Conservation (phyloP, 2,797 vertebrate species). For the Tachyglossus aculeatus region DNA sequence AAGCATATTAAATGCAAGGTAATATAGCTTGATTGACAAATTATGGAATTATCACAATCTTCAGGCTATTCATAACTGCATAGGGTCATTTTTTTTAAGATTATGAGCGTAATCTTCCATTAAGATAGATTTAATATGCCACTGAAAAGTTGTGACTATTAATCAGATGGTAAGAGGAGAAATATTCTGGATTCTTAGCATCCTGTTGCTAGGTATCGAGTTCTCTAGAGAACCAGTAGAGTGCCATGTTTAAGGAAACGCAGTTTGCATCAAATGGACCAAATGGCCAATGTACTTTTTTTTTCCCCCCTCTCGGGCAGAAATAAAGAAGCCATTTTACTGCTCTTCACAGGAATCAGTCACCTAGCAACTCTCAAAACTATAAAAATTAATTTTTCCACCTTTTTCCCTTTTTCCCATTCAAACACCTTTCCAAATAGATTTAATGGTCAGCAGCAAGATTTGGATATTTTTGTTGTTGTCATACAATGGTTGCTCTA, state of each 20-base stretch:
- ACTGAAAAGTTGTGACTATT: background rate
- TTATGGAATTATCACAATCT: background rate
- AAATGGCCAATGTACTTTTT: slow-evolving; percentile 36
- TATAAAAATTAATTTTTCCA: no score
- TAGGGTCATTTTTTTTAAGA: background rate
- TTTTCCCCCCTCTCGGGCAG: no score
- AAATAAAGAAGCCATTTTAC: no score
- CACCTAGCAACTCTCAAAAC: no score
- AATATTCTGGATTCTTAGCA: slow-evolving; percentile 38
- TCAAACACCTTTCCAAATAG: slow-evolving; percentile 53
- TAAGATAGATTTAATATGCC: background rate
- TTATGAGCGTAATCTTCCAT: no score
- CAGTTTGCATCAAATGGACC: slow-evolving; percentile 40
- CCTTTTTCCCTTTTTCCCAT: slow-evolving; percentile 59
- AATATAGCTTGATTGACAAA: slow-evolving; percentile 3
- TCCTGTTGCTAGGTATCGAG: slow-evolving; percentile 59
- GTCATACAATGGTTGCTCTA: no score
- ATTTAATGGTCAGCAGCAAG: slow-evolving; percentile 53
- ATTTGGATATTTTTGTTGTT: no score
- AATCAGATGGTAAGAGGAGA: background rate
- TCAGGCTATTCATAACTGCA: background rate
- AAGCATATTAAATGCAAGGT: no score
- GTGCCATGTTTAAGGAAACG: slow-evolving; percentile 24
- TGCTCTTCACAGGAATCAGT: no score
- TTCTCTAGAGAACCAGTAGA: slow-evolving; percentile 40